Evolutionary conservation across 2,888 invertebrate species (phyloP).

Genomic region (Trissolcus brochymenae): DNA sequence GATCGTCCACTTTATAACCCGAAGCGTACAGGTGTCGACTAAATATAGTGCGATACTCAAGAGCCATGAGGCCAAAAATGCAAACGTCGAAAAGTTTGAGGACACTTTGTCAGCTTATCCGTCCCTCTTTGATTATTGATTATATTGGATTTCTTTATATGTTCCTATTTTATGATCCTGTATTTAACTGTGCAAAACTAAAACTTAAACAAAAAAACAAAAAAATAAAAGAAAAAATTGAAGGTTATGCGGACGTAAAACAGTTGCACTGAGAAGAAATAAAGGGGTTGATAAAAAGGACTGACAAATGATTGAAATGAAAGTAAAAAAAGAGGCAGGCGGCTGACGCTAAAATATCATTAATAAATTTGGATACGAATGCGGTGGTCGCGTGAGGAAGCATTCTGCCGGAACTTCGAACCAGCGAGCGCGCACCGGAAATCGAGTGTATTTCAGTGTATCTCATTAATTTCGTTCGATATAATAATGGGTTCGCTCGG

Average conservation of each 20-base stretch:
- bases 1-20: constrained; percentile 54
- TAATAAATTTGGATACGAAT: constrained; percentile 30
- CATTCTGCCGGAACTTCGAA: constrained; percentile 63
- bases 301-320: constrained; percentile 23
- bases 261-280: background rate
- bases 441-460: constrained; percentile 76
- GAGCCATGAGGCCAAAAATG: constrained; percentile 34
- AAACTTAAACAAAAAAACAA: too few relatives aligned
- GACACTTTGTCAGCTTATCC: constrained; percentile 9
- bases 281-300: constrained; percentile 18
- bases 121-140: constrained; percentile 23
- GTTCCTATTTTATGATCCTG: background rate
- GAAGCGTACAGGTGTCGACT: constrained; percentile 58
- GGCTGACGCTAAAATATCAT: constrained; percentile 24
- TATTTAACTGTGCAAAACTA: too few relatives aligned
- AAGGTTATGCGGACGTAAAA: too few relatives aligned
- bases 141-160: background rate
- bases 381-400: constrained; percentile 49
- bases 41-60: constrained; percentile 52
- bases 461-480: constrained; percentile 76
- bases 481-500: constrained; percentile 69
- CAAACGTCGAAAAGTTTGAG: constrained; percentile 35
- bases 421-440: constrained; percentile 64
- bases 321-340: background rate
- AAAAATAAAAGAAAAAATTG: too few relatives aligned